Evolutionary conservation across 2,113 vertebrate genomes (phyloP).

Genomic region (Atrichornis clamosus): DNA sequence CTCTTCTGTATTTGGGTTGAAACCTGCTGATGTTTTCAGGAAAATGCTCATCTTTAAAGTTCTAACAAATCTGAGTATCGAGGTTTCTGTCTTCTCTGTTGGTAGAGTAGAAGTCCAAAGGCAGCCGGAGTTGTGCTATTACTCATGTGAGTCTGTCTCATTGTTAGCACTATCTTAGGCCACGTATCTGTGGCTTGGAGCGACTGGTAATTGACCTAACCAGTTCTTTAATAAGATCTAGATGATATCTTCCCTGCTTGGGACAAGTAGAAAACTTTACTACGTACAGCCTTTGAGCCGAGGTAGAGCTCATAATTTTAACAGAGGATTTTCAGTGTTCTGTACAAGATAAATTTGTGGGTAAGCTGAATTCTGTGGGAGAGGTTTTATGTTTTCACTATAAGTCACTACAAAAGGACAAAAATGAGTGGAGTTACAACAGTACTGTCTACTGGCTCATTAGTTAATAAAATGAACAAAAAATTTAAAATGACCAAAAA

Average conservation of each 20-base stretch:
- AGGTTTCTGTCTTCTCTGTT: not conserved
- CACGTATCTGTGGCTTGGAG: constrained; percentile 1
- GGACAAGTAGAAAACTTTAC: not conserved
- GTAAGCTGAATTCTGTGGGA: not conserved
- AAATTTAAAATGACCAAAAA: not conserved
- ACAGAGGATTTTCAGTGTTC: not conserved
- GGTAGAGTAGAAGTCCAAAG: not conserved
- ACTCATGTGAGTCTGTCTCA: not conserved
- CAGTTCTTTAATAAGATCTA: not conserved
- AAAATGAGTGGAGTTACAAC: not conserved
- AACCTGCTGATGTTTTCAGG: not conserved
- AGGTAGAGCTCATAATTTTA: not conserved
- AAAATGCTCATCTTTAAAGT: not conserved
- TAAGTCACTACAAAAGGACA: not conserved
- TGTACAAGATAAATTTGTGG: not conserved
- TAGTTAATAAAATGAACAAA: not conserved
- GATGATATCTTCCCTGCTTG: not conserved
- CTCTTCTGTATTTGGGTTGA: not conserved
- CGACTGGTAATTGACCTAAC: not conserved
- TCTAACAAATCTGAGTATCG: not conserved
- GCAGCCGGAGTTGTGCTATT: not conserved
- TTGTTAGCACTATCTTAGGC: not conserved
- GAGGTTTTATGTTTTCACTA: not conserved
- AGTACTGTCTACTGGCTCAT: not conserved
- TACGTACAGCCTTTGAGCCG: not conserved